Evolutionary conservation across 2,888 invertebrate species (phyloP), one percentile per base, ranked within the genome.

Genomic region (Thecocarcelia acutangulata): DNA sequence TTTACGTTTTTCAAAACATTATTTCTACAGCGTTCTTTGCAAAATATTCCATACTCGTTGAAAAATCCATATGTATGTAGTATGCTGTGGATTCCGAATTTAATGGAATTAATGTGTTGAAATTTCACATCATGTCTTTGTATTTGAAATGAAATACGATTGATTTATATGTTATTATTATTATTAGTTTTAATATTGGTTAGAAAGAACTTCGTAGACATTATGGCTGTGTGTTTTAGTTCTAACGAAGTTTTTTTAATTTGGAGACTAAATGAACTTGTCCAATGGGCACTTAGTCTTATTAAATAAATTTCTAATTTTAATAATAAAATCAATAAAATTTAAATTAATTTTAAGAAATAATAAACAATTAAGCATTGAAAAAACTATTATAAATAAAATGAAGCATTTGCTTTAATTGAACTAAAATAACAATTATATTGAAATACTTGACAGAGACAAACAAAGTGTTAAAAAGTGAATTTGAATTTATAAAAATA

Each of bases 381-480:
- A 66, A 72, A 40, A 63, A 78, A 59, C 46, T 52, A 37, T 42
- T 52, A 15, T 50, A 64, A 28, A 56, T 5, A 74, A 19, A 59
- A 64, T 50, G 13, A 73, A 69, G 68, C 68, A 64, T 66, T 66
- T 58, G 68, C 69, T 44, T 17, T 44, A 52, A 61, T 52, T 50
- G 24, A 64, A 58, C 52, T 21, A 8, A 44, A 63, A 40, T 28
- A 59, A 70, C 28, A 21, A 66, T 72, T 44, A 19, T 2, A n/a
- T 46, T 9, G 28, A 78, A 66, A 70, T 72, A 76, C 42, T 52
- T 56, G 3, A 19, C 37, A 73, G 72, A 69, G 1, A 44, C 40
- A 58, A 83, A 76, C 33, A 40, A 75, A 75, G 12, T 58, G 48
- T 58, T 15, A 33, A 80, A 64, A 64, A 17, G 59, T 78, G 75